Evolutionary conservation across 2,113 vertebrate species (phyloP).

Genomic region (Rattus rattus): DNA sequence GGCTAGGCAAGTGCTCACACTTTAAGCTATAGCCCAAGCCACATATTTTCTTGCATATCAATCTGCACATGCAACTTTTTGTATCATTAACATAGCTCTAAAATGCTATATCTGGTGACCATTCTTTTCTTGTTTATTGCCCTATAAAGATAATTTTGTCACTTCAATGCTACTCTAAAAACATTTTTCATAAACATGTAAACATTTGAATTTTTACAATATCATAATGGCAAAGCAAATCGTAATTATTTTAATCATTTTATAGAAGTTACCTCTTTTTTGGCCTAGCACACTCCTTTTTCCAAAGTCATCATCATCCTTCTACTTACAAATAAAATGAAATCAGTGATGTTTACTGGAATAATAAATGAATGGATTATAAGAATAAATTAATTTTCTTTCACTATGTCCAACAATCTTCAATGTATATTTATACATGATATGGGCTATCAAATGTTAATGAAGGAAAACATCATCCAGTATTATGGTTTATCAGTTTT

Average conservation of each 20-base stretch:
- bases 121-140: background rate
- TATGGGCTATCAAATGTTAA: background rate
- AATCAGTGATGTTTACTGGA: background rate
- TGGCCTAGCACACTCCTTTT: background rate
- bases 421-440: background rate
- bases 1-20: background rate
- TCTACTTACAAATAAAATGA: background rate
- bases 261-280: background rate
- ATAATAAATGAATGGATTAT: background rate
- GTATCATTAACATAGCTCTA: background rate
- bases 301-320: background rate
- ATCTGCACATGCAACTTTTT: background rate
- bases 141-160: background rate
- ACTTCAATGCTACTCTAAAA: constrained; percentile 17
- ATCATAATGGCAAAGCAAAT: background rate
- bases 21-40: background rate
- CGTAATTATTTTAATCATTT: background rate
- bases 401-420: background rate
- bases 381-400: background rate
- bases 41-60: background rate
- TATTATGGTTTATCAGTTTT: background rate
- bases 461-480: background rate
- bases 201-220: background rate
- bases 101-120: background rate
- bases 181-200: background rate